Evolutionary conservation across 1,140 invertebrate genomes (phyloP).

Genomic region (Neodiprion pinetum): DNA sequence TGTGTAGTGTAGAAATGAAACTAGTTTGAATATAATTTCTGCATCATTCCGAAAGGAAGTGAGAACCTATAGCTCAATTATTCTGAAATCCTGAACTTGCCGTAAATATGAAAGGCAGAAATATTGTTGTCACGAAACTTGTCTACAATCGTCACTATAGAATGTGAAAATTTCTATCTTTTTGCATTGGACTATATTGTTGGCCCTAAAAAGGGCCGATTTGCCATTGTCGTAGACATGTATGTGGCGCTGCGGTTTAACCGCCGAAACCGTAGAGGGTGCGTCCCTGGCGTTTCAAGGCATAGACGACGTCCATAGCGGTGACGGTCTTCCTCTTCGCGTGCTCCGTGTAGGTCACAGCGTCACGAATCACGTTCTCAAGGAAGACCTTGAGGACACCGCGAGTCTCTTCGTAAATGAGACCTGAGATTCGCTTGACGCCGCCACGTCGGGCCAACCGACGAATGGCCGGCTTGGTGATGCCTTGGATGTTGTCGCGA

Average conservation of each 20-base stretch:
- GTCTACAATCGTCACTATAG: no score
- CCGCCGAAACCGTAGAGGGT: slow-evolving; percentile 72
- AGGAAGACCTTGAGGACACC: slow-evolving; percentile 81
- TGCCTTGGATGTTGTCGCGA: slow-evolving; percentile 72
- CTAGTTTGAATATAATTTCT: no score
- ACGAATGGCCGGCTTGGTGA: slow-evolving; percentile 33
- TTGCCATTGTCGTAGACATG: slow-evolving; percentile 1
- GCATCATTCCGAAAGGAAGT: no score
- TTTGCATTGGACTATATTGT: slow-evolving; percentile 20
- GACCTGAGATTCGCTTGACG: slow-evolving; percentile 76
- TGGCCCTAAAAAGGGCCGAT: slow-evolving; percentile 48
- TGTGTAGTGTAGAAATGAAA: no score
- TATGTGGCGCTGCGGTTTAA: slow-evolving; percentile 44
- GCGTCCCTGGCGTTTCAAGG: slow-evolving; percentile 81
- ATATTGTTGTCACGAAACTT: no score
- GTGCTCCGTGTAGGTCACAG: slow-evolving; percentile 85
- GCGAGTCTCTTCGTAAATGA: slow-evolving; percentile 77
- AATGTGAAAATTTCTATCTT: not conserved
- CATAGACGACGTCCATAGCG: slow-evolving; percentile 89
- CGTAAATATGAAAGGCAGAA: no score
- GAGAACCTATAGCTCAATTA: no score
- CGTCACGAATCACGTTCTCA: slow-evolving; percentile 83
- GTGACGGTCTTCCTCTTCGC: slow-evolving; percentile 85
- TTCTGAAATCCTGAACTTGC: no score
- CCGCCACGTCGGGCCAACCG: slow-evolving; percentile 70